Percentiles rank a stretch among this genome's conserved stretches.
Conservation (phyloP, 2,797 vertebrate genomes). For the Yasuhikotakia modesta region DNA sequence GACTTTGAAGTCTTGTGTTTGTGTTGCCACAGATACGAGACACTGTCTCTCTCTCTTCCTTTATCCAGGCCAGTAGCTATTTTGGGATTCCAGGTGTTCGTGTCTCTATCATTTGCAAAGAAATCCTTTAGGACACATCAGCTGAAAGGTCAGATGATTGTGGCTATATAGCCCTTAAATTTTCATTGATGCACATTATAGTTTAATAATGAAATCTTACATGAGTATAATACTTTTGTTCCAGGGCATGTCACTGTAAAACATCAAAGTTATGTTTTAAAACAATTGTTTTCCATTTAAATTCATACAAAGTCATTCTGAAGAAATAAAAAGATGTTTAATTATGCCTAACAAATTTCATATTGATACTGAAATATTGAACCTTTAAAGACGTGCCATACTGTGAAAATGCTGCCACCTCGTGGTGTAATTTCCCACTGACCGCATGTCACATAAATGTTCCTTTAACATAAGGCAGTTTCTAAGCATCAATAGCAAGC, state of each 20-base stretch:
- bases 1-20: slow-evolving; percentile 51
- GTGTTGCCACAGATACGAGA: slow-evolving; percentile 44
- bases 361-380: too few relatives aligned
- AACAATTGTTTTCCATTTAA: background rate
- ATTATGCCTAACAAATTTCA: too few relatives aligned
- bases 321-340: too few relatives aligned
- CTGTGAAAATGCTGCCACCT: slow-evolving; percentile 20
- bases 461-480: too few relatives aligned
- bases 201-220: background rate
- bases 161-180: slow-evolving; percentile 67
- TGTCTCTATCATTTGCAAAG: slow-evolving; percentile 60
- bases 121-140: slow-evolving; percentile 76
- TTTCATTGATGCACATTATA: background rate
- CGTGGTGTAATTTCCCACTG: slow-evolving; percentile 7
- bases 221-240: too few relatives aligned
- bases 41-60: slow-evolving; percentile 30
- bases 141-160: slow-evolving; percentile 63
- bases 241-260: background rate
- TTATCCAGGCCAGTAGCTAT: slow-evolving; percentile 73
- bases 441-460: background rate
- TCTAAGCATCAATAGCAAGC: too few relatives aligned
- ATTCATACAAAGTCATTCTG: too few relatives aligned
- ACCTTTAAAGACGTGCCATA: background rate
- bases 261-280: background rate
- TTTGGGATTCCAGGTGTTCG: slow-evolving; percentile 67